Conservation (phyloP, 1,140 invertebrate genomes). For the Hestina assimilis region DNA sequence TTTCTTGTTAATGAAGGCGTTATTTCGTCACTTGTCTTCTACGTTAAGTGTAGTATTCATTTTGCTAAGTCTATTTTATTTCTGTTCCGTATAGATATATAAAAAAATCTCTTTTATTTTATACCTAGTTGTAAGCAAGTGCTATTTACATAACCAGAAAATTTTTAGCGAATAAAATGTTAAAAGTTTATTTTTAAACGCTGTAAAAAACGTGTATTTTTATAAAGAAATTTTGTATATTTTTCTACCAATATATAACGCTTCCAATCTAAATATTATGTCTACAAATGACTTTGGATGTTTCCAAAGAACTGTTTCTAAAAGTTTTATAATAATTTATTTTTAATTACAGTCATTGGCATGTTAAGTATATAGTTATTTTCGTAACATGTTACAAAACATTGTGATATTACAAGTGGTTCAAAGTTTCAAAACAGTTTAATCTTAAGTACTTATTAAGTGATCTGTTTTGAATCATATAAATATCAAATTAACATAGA, state of each 20-base stretch:
- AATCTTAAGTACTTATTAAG: too few relatives aligned
- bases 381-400: not conserved
- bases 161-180: not conserved
- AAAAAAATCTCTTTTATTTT: too few relatives aligned
- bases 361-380: not conserved
- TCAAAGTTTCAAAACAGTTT: too few relatives aligned
- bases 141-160: too few relatives aligned
- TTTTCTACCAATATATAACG: constrained; percentile 7
- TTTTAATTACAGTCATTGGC: not conserved
- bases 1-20: not conserved
- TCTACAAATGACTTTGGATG: not conserved
- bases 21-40: too few relatives aligned
- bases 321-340: not conserved
- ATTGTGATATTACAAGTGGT: too few relatives aligned
- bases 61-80: too few relatives aligned
- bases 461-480: too few relatives aligned
- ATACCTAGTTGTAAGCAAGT: too few relatives aligned
- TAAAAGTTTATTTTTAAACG: not conserved
- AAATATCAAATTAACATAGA: too few relatives aligned
- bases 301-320: not conserved
- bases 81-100: too few relatives aligned
- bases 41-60: too few relatives aligned
- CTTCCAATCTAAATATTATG: constrained; percentile 12
- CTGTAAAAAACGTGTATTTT: constrained; percentile 1
- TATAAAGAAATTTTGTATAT: constrained; percentile 7